Percentiles rank a stretch among this genome's conserved stretches.
Conservation (phyloP, 2,113 vertebrate species). For the Gymnocephalus cernua region DNA sequence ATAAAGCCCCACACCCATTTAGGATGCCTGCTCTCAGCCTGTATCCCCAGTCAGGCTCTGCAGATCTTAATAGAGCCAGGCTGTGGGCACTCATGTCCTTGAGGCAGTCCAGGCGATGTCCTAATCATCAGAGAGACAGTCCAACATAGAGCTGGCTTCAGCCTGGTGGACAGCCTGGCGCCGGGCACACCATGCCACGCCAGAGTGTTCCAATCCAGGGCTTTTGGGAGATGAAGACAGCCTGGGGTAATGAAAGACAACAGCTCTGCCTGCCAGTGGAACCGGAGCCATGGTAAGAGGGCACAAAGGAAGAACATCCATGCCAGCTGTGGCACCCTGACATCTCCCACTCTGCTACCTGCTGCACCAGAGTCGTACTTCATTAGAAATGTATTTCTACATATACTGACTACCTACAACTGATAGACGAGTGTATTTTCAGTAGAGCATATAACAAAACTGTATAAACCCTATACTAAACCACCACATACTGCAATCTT, state of each 20-base stretch:
- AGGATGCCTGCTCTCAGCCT: slow-evolving; percentile 30
- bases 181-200: slow-evolving; percentile 33
- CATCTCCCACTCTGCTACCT: slow-evolving; percentile 55
- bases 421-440: neutral
- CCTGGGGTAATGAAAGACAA: slow-evolving; percentile 76
- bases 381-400: slow-evolving; percentile 8
- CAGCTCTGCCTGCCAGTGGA: slow-evolving; percentile 69
- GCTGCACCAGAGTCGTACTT: slow-evolving; percentile 45
- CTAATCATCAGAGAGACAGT: slow-evolving; percentile 65
- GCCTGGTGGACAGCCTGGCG: slow-evolving; percentile 47
- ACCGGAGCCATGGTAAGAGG: slow-evolving; percentile 57
- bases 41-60: slow-evolving; percentile 29
- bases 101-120: slow-evolving; percentile 66
- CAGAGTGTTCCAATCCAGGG: slow-evolving; percentile 56
- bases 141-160: slow-evolving; percentile 61
- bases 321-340: slow-evolving; percentile 64
- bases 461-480: neutral
- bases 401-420: neutral
- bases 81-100: slow-evolving; percentile 63
- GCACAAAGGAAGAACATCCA: slow-evolving; percentile 42
- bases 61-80: slow-evolving; percentile 54
- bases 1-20: slow-evolving; percentile 49
- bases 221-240: slow-evolving; percentile 69
- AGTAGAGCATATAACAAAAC: neutral
- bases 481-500: neutral